These are phyloP conservation scores for Anastatus disparis DNA, from an alignment of 1,140 invertebrate genomes.

Conservation along the genomic window DNA sequence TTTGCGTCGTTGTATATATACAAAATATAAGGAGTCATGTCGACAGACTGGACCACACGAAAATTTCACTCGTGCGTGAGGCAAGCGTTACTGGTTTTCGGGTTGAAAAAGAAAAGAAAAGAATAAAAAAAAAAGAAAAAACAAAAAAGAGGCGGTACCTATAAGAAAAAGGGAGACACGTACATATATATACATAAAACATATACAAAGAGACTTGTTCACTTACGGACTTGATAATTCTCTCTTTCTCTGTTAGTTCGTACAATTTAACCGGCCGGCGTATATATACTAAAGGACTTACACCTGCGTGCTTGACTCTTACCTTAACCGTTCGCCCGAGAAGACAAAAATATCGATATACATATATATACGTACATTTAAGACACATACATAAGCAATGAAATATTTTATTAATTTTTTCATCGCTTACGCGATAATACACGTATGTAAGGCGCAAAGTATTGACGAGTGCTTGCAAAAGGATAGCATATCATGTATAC, in stretches of 20 bases:
- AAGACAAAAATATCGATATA: not conserved
- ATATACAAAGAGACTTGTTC: too few relatives aligned
- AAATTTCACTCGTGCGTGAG: not conserved
- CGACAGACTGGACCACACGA: not conserved
- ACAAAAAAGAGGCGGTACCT: not conserved
- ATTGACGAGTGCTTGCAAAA: conserved; percentile 70
- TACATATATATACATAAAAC: not conserved
- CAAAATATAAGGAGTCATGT: not conserved
- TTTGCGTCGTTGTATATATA: too few relatives aligned
- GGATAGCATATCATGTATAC: conserved; percentile 76
- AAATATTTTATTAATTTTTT: too few relatives aligned
- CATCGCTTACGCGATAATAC: too few relatives aligned
- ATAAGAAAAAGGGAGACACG: conserved; percentile 9
- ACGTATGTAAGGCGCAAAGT: conserved; percentile 40
- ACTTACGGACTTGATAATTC: too few relatives aligned
- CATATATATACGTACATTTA: not conserved
- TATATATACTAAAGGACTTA: conserved; percentile 15
- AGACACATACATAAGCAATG: too few relatives aligned
- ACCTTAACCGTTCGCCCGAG: not conserved
- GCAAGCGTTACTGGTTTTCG: conserved; percentile 2
- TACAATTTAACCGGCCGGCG: too few relatives aligned
- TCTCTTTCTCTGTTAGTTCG: too few relatives aligned
- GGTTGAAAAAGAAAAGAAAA: too few relatives aligned
- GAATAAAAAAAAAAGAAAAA: not conserved
- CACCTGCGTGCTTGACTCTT: conserved; percentile 26